Evolutionary conservation across 2,797 vertebrate species (phyloP), one percentile per base, ranked within the genome.

Genomic region (Natrix natrix): DNA sequence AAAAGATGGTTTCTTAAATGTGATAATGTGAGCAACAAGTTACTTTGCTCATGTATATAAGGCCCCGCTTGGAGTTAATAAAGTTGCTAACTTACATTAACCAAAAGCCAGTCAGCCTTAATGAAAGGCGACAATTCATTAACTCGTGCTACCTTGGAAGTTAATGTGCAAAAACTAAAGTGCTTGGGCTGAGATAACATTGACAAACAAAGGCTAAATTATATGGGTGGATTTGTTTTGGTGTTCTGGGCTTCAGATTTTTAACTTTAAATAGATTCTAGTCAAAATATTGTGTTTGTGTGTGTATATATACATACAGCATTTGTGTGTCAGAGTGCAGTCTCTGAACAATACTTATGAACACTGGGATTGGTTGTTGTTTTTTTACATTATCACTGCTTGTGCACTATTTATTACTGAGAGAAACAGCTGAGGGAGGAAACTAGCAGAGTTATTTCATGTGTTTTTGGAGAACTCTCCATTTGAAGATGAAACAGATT

Each of bases 71-170:
- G 60, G 63, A 87, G 48, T 56, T 66, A 87, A 87, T 69, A 92
- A 92, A 55, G 57, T n/a, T 91, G 17, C 61, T 54, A 91, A 87
- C n/a, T 83, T 92, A 24, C 17, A 66, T 87, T 87, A 63, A 92
- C 48, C 48, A 26, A 92, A 20, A 83, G 8, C 37, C 32, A 87
- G 8, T 14, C 60, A 92, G 2, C 52, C 13, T 87, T 87, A 66
- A 91, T 63, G n/a, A 22, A 91, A 91, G 83, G 43, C 17, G 66
- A 87, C 48, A 59, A 61, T 63, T 54, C 61, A 86, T 91, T 91
- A 91, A 86, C 48, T 63, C 11, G 5, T 32, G 11, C 26, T 87
- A 28, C 37, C 24, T 86, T 43, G 86, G 32, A 63, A n/a, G 55
- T 37, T 90, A 55, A 87, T 66, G n/a, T 55, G 86, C 55, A 86